phyloP scores from a whole-genome alignment of 2,888 invertebrate genomes.

The Mactromeris polynyma region DNA sequence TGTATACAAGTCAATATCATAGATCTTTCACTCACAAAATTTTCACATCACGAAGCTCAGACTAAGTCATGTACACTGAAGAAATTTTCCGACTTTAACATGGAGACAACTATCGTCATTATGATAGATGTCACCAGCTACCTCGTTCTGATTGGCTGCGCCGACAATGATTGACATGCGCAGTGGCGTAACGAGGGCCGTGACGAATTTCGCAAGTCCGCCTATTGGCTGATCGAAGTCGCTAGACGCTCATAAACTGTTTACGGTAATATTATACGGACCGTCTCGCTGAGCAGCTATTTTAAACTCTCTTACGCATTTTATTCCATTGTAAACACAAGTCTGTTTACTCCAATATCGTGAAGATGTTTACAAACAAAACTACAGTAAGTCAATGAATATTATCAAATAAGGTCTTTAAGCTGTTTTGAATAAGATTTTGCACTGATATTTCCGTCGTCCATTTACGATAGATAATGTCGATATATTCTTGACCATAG shows the following conservation, averaged over 20 bases:
- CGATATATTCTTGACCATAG: not conserved
- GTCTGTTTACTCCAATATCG: slow-evolving; percentile 23
- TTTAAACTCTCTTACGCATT: slow-evolving; percentile 44
- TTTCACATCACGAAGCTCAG: slow-evolving; percentile 87
- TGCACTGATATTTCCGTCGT: not conserved
- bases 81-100: slow-evolving; percentile 73
- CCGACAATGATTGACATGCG: slow-evolving; percentile 81
- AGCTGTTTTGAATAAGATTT: not conserved
- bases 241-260: slow-evolving; percentile 34
- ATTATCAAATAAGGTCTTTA: slow-evolving; percentile 13
- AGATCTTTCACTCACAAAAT: slow-evolving; percentile 75
- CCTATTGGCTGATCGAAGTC: slow-evolving; percentile 38
- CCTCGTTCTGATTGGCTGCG: slow-evolving; percentile 77
- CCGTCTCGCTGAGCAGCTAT: slow-evolving; percentile 13
- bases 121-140: slow-evolving; percentile 75
- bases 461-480: not conserved
- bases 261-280: slow-evolving; percentile 22
- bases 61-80: slow-evolving; percentile 89
- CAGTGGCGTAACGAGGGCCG: slow-evolving; percentile 60
- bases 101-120: slow-evolving; percentile 79
- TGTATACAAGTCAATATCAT: slow-evolving; percentile 52
- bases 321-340: slow-evolving; percentile 46
- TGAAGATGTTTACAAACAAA: slow-evolving; percentile 22
- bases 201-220: slow-evolving; percentile 3
- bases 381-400: not conserved